Evolutionary conservation across 2,888 invertebrate genomes (phyloP), one percentile per base, ranked within the genome.

Genomic region (Chloroclysta siterata): DNA sequence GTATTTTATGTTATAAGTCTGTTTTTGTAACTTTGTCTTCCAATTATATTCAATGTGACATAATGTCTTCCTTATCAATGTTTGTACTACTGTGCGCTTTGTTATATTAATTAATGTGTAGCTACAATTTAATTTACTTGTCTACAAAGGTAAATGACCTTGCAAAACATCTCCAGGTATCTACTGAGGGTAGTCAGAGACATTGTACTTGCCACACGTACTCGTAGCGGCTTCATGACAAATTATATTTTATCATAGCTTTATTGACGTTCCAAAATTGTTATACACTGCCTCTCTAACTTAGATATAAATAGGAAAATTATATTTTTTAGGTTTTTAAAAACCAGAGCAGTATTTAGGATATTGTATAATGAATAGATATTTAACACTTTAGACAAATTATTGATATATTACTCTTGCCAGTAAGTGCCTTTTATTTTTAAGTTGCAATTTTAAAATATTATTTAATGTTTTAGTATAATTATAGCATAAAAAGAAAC

Each of bases 381-480:
- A 36, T 50, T 36, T 58, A 44, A 51, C 33, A 29, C 55, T 29
- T 15, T 28, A 57, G 33, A 56, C 39, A 55, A 55, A 46, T 53
- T 50, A 60, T 60, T 48, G 50, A n/a, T n/a, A 55, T 63, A 39
- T 70, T 63, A 66, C 60, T 81, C 82, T 84, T 84, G 84, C 84
- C 84, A 82, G 72, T 77, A 76, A 77, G 82, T 82, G 83, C 81
- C 82, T 82, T 78, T 44, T 17, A 5, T 8, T 28, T 36, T 28
- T 56, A 48, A 28, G 39, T 48, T 56, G 4, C 11, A 55, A 36
- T 2, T 36, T 5, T 8, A 0, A 10, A 51, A 11, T 48, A 28
- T 48, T 41, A 44, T 60, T 17, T 50, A 44, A 33, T 5, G 15
- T 15, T 55, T 46, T 15, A 33, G 10, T 36, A 44, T 36, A 33